Percentiles rank a stretch among this genome's conserved stretches.
Conservation (phyloP, 2,113 vertebrate genomes). For the Chloropsis hardwickii region DNA sequence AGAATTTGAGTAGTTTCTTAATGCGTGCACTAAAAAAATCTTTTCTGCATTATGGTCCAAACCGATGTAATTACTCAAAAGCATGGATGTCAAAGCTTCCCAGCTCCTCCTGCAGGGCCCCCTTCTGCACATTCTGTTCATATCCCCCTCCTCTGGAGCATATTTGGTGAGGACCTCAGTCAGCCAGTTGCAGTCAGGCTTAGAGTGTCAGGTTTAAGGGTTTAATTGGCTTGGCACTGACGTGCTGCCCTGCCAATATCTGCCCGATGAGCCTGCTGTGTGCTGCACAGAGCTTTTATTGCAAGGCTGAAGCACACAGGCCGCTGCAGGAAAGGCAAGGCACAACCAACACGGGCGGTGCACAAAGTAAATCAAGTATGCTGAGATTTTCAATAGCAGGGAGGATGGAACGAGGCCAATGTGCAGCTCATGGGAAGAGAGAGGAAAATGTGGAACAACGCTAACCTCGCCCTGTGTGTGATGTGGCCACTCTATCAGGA, state of each 20-base stretch:
- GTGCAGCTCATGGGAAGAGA: background rate
- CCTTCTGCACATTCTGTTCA: slow-evolving; percentile 31
- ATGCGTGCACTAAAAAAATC: slow-evolving; percentile 42
- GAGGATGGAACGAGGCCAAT: background rate
- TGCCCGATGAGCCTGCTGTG: background rate
- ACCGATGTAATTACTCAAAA: slow-evolving; percentile 60
- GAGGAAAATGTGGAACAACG: background rate
- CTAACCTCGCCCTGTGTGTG: background rate
- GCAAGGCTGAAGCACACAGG: background rate
- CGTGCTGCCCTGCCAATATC: background rate
- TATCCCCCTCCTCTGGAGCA: background rate
- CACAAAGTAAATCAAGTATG: background rate
- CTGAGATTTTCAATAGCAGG: background rate
- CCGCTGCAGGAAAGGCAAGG: background rate
- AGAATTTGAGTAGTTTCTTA: slow-evolving; percentile 56
- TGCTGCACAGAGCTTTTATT: background rate
- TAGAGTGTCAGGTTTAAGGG: background rate
- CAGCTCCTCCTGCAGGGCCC: slow-evolving; percentile 56
- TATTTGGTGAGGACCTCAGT: slow-evolving; percentile 17
- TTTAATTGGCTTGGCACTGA: slow-evolving; percentile 23
- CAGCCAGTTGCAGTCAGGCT: slow-evolving; percentile 6
- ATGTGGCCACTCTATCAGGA: background rate
- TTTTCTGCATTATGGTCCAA: slow-evolving; percentile 54
- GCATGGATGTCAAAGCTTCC: slow-evolving; percentile 58
- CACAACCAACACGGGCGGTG: background rate